These are phyloP conservation scores for Hypomecis atomaria DNA, from an alignment of 2,888 invertebrate species.

Conservation along the genomic window DNA sequence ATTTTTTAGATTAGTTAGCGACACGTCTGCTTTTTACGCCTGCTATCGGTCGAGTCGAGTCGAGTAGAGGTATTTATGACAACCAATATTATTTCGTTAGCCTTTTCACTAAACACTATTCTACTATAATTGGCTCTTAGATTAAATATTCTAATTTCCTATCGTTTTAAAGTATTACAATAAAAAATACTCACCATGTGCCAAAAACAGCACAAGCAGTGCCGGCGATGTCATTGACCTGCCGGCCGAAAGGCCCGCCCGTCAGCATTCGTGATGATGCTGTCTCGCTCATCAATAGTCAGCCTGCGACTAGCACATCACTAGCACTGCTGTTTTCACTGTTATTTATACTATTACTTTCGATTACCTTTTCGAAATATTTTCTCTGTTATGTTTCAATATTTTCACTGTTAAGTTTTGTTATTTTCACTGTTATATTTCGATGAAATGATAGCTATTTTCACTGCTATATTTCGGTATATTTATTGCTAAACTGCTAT, in stretches of 20 bases:
- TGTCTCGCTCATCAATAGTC: constrained; percentile 47
- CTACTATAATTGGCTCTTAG: no score
- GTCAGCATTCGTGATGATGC: constrained; percentile 68
- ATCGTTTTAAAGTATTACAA: no score
- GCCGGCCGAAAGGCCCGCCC: constrained; percentile 70
- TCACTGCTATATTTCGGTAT: not conserved
- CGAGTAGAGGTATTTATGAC: no score
- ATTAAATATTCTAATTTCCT: no score
- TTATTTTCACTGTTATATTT: constrained; percentile 1
- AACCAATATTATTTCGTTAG: no score
- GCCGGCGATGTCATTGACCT: constrained; percentile 81
- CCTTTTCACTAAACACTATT: no score
- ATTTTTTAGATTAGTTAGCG: no score
- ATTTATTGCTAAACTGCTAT: no score
- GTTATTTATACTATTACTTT: constrained; percentile 10
- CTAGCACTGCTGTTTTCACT: constrained; percentile 9
- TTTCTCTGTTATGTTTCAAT: constrained; percentile 11
- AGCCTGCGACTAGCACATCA: constrained; percentile 16
- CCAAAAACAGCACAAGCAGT: constrained; percentile 68
- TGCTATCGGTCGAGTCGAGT: no score
- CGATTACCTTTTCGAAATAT: not conserved
- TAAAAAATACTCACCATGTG: constrained; percentile 66
- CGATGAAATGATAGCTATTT: no score
- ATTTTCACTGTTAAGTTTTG: constrained; percentile 17
- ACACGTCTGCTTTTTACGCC: no score